These are phyloP conservation scores for Trinorchestia longiramus DNA, from an alignment of 1,140 invertebrate genomes.

Conservation along the genomic window DNA sequence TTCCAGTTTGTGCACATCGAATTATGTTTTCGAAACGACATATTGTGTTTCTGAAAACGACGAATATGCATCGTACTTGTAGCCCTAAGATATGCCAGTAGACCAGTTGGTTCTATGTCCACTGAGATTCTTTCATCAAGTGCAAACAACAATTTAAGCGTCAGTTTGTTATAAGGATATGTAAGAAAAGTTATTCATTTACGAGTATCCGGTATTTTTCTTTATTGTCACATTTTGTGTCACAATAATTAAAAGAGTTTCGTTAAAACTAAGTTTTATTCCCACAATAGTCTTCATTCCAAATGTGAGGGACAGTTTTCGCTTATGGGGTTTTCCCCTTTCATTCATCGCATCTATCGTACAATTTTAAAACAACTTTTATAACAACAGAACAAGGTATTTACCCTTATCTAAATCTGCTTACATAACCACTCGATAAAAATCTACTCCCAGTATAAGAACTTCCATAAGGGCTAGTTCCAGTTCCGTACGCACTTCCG, in stretches of 20 bases:
- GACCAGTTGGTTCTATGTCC: background rate
- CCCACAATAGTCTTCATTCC: background rate
- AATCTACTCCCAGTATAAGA: constrained; percentile 21
- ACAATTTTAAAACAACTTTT: background rate
- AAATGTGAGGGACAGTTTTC: background rate
- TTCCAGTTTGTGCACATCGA: background rate
- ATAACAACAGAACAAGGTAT: background rate
- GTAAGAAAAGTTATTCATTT: background rate
- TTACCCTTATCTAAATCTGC: constrained; percentile 25
- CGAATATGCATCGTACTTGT: background rate
- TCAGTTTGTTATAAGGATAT: background rate
- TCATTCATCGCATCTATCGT: background rate
- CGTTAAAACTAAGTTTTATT: background rate
- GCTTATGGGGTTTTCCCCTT: background rate
- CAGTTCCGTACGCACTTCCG: background rate
- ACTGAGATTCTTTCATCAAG: background rate
- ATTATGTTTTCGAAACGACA: background rate
- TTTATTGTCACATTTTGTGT: background rate
- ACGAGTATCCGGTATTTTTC: background rate
- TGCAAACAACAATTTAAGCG: background rate
- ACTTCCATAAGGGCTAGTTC: background rate
- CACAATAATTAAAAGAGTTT: background rate
- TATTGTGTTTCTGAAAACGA: background rate
- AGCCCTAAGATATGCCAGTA: background rate
- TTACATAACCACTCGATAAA: constrained; percentile 6